These are phyloP conservation scores for Pissodes strobi DNA, from an alignment of 1,140 invertebrate species.

Conservation along the genomic window DNA sequence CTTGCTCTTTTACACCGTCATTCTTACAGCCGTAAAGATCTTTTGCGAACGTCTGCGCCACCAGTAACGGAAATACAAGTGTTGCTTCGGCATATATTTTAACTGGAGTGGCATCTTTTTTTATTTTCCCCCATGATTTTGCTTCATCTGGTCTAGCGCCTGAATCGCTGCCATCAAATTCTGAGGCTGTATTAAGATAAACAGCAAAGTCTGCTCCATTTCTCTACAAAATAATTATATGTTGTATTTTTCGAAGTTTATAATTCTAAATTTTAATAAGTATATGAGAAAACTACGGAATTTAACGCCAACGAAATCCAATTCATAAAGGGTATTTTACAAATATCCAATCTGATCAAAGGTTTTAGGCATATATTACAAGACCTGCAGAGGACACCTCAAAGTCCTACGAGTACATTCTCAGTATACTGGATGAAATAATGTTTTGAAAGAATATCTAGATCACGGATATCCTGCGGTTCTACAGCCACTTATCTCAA, in stretches of 20 bases:
- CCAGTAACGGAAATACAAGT: slow-evolving; percentile 91
- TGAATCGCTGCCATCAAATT: slow-evolving; percentile 98
- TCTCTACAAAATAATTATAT: slow-evolving; percentile 61
- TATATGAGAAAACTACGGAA: too few species aligned
- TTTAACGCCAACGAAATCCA: too few species aligned
- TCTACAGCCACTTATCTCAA: too few species aligned
- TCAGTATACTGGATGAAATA: too few species aligned
- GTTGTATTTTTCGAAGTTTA: not conserved
- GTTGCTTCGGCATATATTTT: slow-evolving; percentile 97
- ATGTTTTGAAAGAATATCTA: too few species aligned
- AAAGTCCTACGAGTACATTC: too few species aligned
- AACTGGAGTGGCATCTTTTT: slow-evolving; percentile 84
- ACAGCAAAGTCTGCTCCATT: slow-evolving; percentile 98
- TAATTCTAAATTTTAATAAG: not conserved
- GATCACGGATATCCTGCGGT: too few species aligned
- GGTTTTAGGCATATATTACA: too few species aligned
- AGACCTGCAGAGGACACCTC: too few species aligned
- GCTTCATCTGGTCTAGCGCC: slow-evolving; percentile 98
- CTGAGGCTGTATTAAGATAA: slow-evolving; percentile 95
- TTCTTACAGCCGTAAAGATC: slow-evolving; percentile 34
- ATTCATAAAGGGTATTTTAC: too few species aligned
- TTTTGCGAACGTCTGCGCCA: slow-evolving; percentile 93
- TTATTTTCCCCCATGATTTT: slow-evolving; percentile 98
- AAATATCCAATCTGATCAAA: too few species aligned
- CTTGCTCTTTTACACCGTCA: slow-evolving; percentile 13